Percentiles rank a stretch among this genome's conserved stretches.
phyloP scores from a whole-genome alignment of 2,888 invertebrate species.

The Papilio gigon region DNA sequence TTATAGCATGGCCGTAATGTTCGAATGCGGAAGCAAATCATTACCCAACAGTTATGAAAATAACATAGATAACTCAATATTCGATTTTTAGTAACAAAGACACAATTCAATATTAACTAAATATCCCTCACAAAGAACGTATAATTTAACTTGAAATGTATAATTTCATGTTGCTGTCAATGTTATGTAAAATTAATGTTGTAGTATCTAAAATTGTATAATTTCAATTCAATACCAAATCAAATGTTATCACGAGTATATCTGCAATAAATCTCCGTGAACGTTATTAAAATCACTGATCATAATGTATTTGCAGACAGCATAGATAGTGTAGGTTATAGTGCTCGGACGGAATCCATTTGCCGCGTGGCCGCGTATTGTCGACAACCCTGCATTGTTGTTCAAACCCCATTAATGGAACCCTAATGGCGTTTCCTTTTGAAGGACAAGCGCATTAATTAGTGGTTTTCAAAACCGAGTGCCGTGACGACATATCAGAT shows the following conservation, averaged over 20 bases:
- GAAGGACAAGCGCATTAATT: conserved; percentile 46
- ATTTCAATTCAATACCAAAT: conserved; percentile 4
- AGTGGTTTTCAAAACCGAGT: conserved; percentile 41
- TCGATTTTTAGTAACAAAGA: too few species aligned
- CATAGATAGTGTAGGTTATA: conserved; percentile 28
- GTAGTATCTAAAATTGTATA: background rate
- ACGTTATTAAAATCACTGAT: conserved; percentile 32
- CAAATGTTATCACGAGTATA: background rate
- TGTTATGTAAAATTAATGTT: background rate
- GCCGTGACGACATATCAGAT: conserved; percentile 10
- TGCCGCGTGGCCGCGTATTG: conserved; percentile 39
- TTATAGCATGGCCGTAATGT: too few species aligned
- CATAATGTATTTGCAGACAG: conserved; percentile 36
- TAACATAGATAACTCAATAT: too few species aligned
- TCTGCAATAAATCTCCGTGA: conserved; percentile 17
- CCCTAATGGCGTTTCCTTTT: conserved; percentile 47
- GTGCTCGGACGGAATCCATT: conserved; percentile 38
- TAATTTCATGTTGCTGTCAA: background rate
- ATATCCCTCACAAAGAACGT: too few species aligned
- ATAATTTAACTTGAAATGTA: too few species aligned
- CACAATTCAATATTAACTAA: too few species aligned
- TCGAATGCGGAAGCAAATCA: too few species aligned
- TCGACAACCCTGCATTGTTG: conserved; percentile 40
- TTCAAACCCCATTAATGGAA: conserved; percentile 40
- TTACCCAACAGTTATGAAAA: too few species aligned